phyloP scores from a whole-genome alignment of 2,888 invertebrate genomes.

The Ischnus inquisitorius region DNA sequence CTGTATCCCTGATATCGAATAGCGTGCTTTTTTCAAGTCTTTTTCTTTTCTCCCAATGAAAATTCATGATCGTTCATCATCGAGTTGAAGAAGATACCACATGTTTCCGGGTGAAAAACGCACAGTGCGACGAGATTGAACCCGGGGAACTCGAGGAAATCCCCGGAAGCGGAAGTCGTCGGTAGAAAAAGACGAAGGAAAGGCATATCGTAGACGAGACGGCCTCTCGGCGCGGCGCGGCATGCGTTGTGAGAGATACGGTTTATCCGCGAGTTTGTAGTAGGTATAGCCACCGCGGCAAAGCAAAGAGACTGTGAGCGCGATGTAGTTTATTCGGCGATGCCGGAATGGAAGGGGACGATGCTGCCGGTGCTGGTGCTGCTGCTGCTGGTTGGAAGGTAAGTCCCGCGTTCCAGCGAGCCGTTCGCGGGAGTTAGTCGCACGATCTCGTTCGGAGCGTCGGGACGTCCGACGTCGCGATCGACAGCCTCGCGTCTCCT shows the following conservation, averaged over 20 bases:
- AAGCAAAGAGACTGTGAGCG: slow-evolving; percentile 72
- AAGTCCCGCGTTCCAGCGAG: slow-evolving; percentile 77
- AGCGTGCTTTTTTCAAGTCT: neutral
- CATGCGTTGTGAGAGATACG: neutral
- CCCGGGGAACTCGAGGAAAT: slow-evolving; percentile 40
- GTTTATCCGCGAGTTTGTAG: slow-evolving; percentile 50
- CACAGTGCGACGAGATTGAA: slow-evolving; percentile 33
- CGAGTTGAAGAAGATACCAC: slow-evolving; percentile 24
- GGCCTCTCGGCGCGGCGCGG: neutral
- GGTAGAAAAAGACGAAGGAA: slow-evolving; percentile 29
- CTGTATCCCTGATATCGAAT: neutral
- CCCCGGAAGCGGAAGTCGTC: slow-evolving; percentile 64
- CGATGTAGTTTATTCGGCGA: slow-evolving; percentile 79
- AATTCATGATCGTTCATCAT: slow-evolving; percentile 7
- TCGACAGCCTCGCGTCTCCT: slow-evolving; percentile 65
- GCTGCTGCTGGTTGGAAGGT: slow-evolving; percentile 60
- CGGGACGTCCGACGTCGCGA: slow-evolving; percentile 77
- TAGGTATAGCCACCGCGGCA: slow-evolving; percentile 51
- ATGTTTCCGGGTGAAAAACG: slow-evolving; percentile 41
- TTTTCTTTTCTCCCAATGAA: slow-evolving; percentile 8
- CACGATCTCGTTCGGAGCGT: slow-evolving; percentile 83
- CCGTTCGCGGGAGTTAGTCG: slow-evolving; percentile 82
- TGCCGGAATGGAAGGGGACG: slow-evolving; percentile 63
- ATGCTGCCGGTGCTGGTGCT: slow-evolving; percentile 24
- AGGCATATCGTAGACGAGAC: slow-evolving; percentile 18